Percentiles rank a stretch among this genome's conserved stretches.
phyloP scores from a whole-genome alignment of 2,113 vertebrate species.

The Cygnus atratus region DNA sequence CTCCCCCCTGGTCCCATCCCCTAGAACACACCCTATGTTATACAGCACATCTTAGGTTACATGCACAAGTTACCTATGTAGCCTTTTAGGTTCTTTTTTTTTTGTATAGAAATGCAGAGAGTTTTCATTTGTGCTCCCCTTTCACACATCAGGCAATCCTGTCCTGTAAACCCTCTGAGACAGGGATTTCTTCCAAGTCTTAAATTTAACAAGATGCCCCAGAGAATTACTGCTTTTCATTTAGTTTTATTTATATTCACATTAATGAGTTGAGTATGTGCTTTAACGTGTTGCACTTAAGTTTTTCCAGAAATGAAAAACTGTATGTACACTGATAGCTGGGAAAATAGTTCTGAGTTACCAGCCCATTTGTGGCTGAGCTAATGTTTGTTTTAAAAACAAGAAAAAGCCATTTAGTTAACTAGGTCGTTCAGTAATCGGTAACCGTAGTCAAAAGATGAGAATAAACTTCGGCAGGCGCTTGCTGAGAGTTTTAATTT shows the following conservation, averaged over 20 bases:
- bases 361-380: not conserved
- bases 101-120: not conserved
- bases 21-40: not conserved
- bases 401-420: not conserved
- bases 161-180: not conserved
- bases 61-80: not conserved
- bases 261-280: not conserved
- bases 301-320: conserved; percentile 14
- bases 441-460: not conserved
- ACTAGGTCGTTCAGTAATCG: not conserved
- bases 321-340: not conserved
- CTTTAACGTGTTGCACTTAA: not conserved
- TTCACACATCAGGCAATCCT: not conserved
- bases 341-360: not conserved
- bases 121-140: not conserved
- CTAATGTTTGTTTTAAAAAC: not conserved
- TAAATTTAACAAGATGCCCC: not conserved
- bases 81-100: not conserved
- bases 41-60: not conserved
- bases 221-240: not conserved
- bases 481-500: not conserved
- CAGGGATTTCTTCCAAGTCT: conserved; percentile 6
- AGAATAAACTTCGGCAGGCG: not conserved
- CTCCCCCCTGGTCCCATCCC: too few relatives aligned
- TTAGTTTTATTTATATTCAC: not conserved